Conservation (phyloP, 2,888 invertebrate species). For the Agonum fuliginosum region DNA sequence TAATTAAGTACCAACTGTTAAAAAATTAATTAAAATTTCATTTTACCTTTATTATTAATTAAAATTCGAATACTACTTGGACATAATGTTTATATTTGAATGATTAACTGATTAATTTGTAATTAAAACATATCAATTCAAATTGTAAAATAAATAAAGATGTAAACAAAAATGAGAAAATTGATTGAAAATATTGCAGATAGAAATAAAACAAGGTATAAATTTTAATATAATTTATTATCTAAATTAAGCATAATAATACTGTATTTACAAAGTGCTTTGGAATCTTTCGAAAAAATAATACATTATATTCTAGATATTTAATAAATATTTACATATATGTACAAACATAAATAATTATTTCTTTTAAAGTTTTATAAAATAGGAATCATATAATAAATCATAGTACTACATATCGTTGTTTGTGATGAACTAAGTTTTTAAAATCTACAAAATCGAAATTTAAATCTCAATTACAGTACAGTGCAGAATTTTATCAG, state of each 20-base stretch:
- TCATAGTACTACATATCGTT: slow-evolving; percentile 48
- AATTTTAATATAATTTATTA: slow-evolving; percentile 58
- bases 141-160: slow-evolving; percentile 4
- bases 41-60: neutral
- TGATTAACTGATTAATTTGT: neutral
- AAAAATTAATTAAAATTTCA: too few species aligned
- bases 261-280: slow-evolving; percentile 59
- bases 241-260: slow-evolving; percentile 60
- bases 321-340: slow-evolving; percentile 49
- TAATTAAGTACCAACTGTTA: neutral
- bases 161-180: slow-evolving; percentile 1
- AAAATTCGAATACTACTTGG: neutral
- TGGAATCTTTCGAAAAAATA: slow-evolving; percentile 59
- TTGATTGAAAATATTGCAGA: neutral
- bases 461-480: neutral
- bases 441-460: neutral
- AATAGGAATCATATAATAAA: slow-evolving; percentile 53
- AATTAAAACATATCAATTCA: neutral
- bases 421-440: slow-evolving; percentile 24
- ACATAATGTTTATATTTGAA: neutral
- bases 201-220: slow-evolving; percentile 26
- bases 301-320: slow-evolving; percentile 52
- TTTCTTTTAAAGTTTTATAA: slow-evolving; percentile 43
- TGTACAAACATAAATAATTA: slow-evolving; percentile 54
- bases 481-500: slow-evolving; percentile 14